Evolutionary conservation across 1,140 invertebrate genomes (phyloP).

Genomic region (Tetramorium simillimum): DNA sequence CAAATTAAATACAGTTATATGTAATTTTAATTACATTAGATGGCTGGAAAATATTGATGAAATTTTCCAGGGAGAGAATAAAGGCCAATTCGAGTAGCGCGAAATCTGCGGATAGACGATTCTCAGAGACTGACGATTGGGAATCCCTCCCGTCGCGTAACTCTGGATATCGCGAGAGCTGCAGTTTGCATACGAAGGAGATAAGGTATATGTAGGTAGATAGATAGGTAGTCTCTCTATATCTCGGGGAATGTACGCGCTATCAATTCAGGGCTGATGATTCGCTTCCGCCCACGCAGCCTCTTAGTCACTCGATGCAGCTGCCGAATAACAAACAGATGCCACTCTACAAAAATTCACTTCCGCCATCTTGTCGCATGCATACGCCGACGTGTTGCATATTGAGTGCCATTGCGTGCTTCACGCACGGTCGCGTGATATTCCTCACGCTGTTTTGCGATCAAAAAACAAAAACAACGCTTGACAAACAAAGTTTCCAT

Average conservation of each 20-base stretch:
- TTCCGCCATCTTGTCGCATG: conserved; percentile 45
- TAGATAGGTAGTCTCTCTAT: conserved; percentile 6
- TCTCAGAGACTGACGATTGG: background rate
- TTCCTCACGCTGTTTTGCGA: background rate
- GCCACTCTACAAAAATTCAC: conserved; percentile 37
- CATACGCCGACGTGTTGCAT: conserved; percentile 20
- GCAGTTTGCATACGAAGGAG: background rate
- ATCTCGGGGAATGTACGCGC: conserved; percentile 60
- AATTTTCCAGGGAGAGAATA: background rate
- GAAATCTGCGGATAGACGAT: background rate
- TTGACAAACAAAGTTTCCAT: background rate
- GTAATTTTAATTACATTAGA: background rate
- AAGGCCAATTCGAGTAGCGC: background rate
- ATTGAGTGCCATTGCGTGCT: conserved; percentile 20
- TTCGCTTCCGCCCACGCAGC: conserved; percentile 66
- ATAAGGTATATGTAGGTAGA: background rate
- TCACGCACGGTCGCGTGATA: background rate
- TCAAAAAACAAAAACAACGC: background rate
- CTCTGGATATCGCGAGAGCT: conserved; percentile 1
- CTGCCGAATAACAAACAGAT: conserved; percentile 56
- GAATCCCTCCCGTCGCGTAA: conserved; percentile 7
- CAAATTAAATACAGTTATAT: background rate
- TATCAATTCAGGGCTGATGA: conserved; percentile 74
- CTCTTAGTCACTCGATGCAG: conserved; percentile 67
- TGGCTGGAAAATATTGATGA: background rate